Evolutionary conservation across 1,140 invertebrate genomes (phyloP), one percentile per base, ranked within the genome.

Genomic region (Phthorimaea operculella): DNA sequence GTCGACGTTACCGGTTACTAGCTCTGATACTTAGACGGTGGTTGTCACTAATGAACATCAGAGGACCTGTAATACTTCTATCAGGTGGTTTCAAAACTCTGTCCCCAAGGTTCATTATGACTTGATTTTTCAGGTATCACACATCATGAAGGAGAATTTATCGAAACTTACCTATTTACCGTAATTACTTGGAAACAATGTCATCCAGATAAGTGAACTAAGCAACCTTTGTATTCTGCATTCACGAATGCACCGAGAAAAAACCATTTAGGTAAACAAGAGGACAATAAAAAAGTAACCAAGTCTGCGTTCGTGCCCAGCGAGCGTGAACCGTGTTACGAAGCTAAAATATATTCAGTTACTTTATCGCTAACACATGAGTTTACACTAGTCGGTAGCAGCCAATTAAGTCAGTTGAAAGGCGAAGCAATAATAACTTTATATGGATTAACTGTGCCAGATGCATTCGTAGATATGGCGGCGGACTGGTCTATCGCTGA

Each of bases 381-480:
- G 60, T 66, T 73, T 73, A 76, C 73, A 70, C 69, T 65, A 63
- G 68, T 57, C 59, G 57, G 70, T 74, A 70, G 71, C 64, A 60
- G 66, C 63, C 66, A 76, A 76, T 76, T 76, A 76, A 72, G 59
- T 68, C 61, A 55, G 64, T 69, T 70, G 63, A 65, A 70, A 71
- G 66, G 60, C 66, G 64, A 67, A 59, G 63, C 59, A 62, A 66
- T 73, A 76, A 76, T 76, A 74, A 76, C 70, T 74, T 70, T 72
- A 76, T 74, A 72, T 70, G 63, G 71, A 75, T 72, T 71, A 75
- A 67, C 64, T 64, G 64, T 74, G 69, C 72, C 73, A 74, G 69
- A 74, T 74, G 62, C 73, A 69, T 72, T 74, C 66, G 65, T 48
- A 67, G 70, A 76, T 76, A 73, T 55, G 60, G 45, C 45, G 48